These are phyloP conservation scores for Fringilla coelebs DNA, from an alignment of 2,797 vertebrate species.

Conservation along the genomic window DNA sequence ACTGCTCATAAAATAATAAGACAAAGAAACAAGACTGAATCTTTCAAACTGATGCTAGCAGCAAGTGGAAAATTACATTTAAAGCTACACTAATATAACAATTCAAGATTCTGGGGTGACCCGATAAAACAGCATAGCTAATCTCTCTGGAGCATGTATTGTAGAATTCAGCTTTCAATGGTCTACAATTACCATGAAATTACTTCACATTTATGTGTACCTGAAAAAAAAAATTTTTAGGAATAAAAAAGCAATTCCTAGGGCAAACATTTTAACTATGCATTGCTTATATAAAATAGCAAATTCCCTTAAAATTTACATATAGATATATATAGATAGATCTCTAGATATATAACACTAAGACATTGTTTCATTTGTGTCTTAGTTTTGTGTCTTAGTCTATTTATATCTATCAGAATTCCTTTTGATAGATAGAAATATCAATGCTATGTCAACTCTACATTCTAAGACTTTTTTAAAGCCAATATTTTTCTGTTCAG, in stretches of 20 bases:
- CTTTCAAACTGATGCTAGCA: not conserved
- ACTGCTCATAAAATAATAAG: slow-evolving; percentile 1
- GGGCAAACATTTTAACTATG: not conserved
- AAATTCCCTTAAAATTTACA: not conserved
- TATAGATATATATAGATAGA: not conserved
- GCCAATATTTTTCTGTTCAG: not conserved
- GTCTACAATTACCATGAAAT: not conserved
- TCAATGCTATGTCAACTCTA: not conserved
- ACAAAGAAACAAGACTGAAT: not conserved
- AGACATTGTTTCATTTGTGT: not conserved
- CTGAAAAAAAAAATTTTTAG: not conserved
- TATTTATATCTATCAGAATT: not conserved
- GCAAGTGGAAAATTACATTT: not conserved
- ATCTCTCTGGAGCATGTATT: not conserved
- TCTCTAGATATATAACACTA: not conserved
- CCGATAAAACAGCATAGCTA: not conserved
- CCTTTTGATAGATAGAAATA: not conserved
- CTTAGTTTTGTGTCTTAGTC: not conserved
- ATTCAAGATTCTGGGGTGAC: not conserved
- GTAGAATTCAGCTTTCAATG: not conserved
- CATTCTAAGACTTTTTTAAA: not conserved
- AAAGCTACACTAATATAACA: not conserved
- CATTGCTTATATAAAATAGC: not conserved
- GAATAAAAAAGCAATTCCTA: not conserved
- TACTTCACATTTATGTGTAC: not conserved